Evolutionary conservation across 2,888 invertebrate species (phyloP).

Genomic region (Masnerella sp.): DNA sequence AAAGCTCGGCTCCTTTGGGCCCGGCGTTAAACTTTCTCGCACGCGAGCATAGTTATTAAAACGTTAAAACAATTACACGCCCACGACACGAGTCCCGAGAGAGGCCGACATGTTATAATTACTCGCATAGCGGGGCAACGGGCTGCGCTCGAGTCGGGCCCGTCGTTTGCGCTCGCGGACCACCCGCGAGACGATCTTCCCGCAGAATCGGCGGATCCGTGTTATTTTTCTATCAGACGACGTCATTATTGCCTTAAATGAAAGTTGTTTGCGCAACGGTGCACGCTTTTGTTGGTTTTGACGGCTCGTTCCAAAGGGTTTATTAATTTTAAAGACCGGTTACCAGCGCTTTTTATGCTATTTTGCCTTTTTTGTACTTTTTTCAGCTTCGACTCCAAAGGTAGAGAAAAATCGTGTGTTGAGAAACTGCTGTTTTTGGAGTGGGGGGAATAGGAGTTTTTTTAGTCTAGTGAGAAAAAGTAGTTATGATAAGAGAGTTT

Average conservation of each 20-base stretch:
- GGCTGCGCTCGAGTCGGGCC: constrained; percentile 19
- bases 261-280: constrained; percentile 46
- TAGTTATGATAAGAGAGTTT: too few relatives aligned
- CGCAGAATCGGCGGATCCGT: constrained; percentile 39
- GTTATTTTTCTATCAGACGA: constrained; percentile 50
- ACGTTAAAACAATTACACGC: constrained; percentile 74
- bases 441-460: too few relatives aligned
- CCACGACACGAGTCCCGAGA: constrained; percentile 62
- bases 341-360: constrained; percentile 25
- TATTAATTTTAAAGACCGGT: constrained; percentile 44
- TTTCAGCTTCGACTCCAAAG: not conserved
- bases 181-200: constrained; percentile 62
- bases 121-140: constrained; percentile 64
- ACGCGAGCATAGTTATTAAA: constrained; percentile 74
- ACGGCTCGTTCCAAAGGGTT: constrained; percentile 34
- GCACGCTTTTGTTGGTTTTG: constrained; percentile 43
- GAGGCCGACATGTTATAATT: constrained; percentile 67
- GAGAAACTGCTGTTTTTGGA: too few relatives aligned
- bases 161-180: constrained; percentile 46
- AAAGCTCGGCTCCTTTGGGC: not conserved
- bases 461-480: too few relatives aligned
- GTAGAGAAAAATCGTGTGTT: too few relatives aligned
- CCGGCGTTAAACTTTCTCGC: constrained; percentile 59
- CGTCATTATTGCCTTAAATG: constrained; percentile 52
- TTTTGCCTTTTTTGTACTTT: not conserved